Evolutionary conservation across 2,797 vertebrate genomes (phyloP), one percentile per base, ranked within the genome.

Genomic region (Squalus acanthias): DNA sequence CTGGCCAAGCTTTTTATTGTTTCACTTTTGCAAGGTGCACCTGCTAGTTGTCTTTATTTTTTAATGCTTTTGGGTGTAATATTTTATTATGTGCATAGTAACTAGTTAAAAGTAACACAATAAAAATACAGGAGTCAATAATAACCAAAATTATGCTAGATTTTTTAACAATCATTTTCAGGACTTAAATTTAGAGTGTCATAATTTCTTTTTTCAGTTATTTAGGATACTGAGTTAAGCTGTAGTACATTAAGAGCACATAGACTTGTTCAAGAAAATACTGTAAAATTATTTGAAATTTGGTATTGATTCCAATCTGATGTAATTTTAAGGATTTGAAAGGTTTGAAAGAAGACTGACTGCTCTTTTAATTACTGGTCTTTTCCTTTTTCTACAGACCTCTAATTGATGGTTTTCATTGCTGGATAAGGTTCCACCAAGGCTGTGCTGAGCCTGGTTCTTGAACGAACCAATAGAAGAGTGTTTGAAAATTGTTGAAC

Each of bases 391-490:
- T 53, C 74, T 76, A 33, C 74, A 76, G 74, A 76, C 12, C 24
- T 76, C 74, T 76, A 76, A 76, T 76, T 76, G 29, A 76, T 33
- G 74, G 74, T 76, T 26, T 76, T 76, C 29, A 76, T 76, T 76
- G 74, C 74, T 88, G 85, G 39, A 88, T 22, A 50, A 22, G 46
- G 39, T 88, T 46, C 46, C 85, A 8, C 17, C 46, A 88, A 88
- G 46, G 22, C 46, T 88, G 17, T 46, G 97, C 97, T 97, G 98
- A 76, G 96, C 96, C 57, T 96, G 97, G 96, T 97, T 96, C 97
- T 97, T 98, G 98, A 98, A 97, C 98, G 98, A 98, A 97, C 97
- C 97, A 97, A 97, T 97, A 96, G 97, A 97, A 97, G 94, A 97
- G 60, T 96, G 13, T 0, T 95, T 96, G 96, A 46, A 91, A 98